A percentile compares a stretch with the other conserved stretches of the same genome.
phyloP scores from a whole-genome alignment of 2,888 invertebrate species.

The Limnephilus marmoratus region DNA sequence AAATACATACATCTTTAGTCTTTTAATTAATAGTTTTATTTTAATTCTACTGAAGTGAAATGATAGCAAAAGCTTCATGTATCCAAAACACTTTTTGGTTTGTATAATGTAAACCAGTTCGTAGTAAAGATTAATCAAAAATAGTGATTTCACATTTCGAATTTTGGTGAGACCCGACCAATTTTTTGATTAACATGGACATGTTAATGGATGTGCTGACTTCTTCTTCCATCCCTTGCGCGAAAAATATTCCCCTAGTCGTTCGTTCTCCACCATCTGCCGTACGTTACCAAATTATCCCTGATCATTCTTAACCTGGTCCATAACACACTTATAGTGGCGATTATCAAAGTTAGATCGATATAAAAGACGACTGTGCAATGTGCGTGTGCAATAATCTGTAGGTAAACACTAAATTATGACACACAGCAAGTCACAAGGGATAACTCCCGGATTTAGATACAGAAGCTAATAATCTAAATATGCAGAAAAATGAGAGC shows the following conservation, averaged over 20 bases:
- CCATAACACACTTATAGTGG: not conserved
- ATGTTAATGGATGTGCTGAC: not conserved
- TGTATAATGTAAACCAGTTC: too few relatives aligned
- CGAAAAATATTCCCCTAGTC: not conserved
- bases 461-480: not conserved
- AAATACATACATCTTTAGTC: too few relatives aligned
- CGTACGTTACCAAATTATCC: not conserved
- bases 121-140: too few relatives aligned
- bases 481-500: not conserved
- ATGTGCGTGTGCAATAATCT: not conserved
- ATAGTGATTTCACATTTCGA: not conserved
- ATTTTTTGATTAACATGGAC: not conserved
- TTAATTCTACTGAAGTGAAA: too few relatives aligned
- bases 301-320: not conserved
- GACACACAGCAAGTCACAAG: not conserved
- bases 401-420: not conserved
- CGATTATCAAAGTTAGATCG: not conserved
- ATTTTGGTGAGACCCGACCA: too few relatives aligned
- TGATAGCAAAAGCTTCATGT: too few relatives aligned
- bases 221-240: not conserved
- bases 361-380: too few relatives aligned
- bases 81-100: too few relatives aligned
- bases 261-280: not conserved
- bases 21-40: too few relatives aligned
- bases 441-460: not conserved